Evolutionary conservation across 2,888 invertebrate species (phyloP), one percentile per base, ranked within the genome.

Genomic region (Leucophenga maculata): DNA sequence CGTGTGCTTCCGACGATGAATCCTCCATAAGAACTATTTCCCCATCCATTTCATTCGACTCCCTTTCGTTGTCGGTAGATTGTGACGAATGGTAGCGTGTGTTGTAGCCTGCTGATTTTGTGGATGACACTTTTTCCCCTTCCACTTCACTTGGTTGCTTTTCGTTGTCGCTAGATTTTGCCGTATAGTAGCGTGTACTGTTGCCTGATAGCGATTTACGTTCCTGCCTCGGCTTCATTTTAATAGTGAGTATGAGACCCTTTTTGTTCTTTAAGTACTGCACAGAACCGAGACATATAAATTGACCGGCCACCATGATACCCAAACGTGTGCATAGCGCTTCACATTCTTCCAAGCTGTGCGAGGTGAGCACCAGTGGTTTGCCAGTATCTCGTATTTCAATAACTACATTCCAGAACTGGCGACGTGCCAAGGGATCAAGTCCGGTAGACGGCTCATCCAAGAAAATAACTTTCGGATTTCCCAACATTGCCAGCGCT

Each of bases 271-370:
- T 94, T 64, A 94, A 89, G 82, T 93, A 91, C 74, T 93, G 93
- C 70, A 93, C 91, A 6, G 93, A 92, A 67, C 94, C 94, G 44
- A 93, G 88, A 75, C 93, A 93, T 78, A 91, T 90, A 83, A 94
- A 92, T 73, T 90, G 89, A 0, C 94, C 94, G 81, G 92, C 92
- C 72, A 94, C 94, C 94, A 94, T 94, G 73, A 94, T 93, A 50
- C 93, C 93, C 78, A 94, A 89, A n/a, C 94, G 89, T 3, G 93
- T 92, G 86, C 94, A 94, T 55, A 94, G 89, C 57, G 93, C 93
- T 89, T 94, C 94, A 87, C 94, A 94, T 88, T 94, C 94, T 86
- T 93, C 93, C 93, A 94, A 94, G 85, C 93, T 93, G 88, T 94
- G 94, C 62, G 95, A 94, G 16, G 95, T 95, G 72, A 95, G 90